Evolutionary conservation across 2,797 vertebrate species (phyloP), one percentile per base, ranked within the genome.

Genomic region (Enteromius mattozi): DNA sequence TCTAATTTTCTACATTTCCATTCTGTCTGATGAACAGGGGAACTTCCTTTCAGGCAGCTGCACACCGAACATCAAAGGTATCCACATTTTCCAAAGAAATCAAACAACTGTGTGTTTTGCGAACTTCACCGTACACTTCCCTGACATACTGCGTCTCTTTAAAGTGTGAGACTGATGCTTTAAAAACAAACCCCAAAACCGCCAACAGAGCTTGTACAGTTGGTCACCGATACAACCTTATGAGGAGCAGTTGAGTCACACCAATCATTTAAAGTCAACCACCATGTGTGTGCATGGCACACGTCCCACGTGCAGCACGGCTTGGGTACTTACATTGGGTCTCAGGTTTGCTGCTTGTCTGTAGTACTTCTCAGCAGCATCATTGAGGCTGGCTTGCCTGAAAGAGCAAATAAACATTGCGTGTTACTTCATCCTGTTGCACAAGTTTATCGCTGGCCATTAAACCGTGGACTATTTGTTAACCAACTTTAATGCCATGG

Each of bases 331-430:
- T 94, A 99, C 98, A 71, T 98, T 96, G 83, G 98, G 97, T 94
- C 97, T 96, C 89, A 99, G 94, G 87, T 89, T 96, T 4, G 98
- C 98, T 61, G 98, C 98, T 93, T 96, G 95, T 93, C 96, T 94
- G 24, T 99, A 99, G 92, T 98, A 98, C 89, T 96, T 97, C 93
- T 99, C 98, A 0, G 98, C 98, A 86, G 96, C 97, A 91, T 97
- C 96, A 78, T 99, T 99, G 86, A 99, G 97, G 93, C 96, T 99
- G 89, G 98, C 98, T 95, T 99, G 98, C 93, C 98, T 99, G 92
- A 90, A 88, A 93, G 80, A 85, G 42, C 12, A 91, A 89, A 88
- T 68, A 42, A 87, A 83, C 75, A 85, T 27, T 42, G 49, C 24
- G 3, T 24, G 35, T 75, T 45, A 51, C 30, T 80, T 54, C 85